Evolutionary conservation across 2,797 vertebrate species (phyloP).

Genomic region (Sebastes matsubarae): DNA sequence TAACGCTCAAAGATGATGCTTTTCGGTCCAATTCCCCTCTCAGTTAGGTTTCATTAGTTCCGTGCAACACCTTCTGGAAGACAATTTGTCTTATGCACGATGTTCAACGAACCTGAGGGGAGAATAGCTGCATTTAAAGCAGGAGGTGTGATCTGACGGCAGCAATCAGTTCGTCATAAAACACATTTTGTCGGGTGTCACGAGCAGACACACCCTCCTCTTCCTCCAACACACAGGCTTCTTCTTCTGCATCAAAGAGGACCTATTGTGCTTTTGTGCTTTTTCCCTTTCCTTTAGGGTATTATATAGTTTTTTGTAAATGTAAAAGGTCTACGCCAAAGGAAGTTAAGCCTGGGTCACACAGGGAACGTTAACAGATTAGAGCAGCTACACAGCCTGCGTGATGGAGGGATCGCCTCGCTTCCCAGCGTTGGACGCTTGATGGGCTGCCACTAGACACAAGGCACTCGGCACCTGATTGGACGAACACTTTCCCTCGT

Average conservation of each 20-base stretch:
- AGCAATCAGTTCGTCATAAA: constrained; percentile 24
- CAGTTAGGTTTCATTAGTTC: constrained; percentile 58
- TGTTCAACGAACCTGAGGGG: constrained; percentile 17
- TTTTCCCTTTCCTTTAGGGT: too few species aligned
- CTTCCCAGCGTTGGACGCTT: too few species aligned
- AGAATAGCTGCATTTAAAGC: constrained; percentile 29
- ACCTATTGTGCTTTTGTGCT: background rate
- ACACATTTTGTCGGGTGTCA: background rate
- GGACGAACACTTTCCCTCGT: too few species aligned
- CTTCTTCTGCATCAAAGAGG: background rate
- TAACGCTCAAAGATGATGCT: constrained; percentile 31
- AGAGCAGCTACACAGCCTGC: too few species aligned
- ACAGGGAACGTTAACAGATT: too few species aligned
- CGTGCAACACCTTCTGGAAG: constrained; percentile 19
- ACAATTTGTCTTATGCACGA: constrained; percentile 36
- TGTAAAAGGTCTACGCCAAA: too few species aligned
- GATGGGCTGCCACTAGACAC: too few species aligned
- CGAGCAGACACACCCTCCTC: background rate
- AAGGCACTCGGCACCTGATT: too few species aligned
- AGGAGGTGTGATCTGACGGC: constrained; percentile 1
- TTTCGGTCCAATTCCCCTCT: constrained; percentile 44
- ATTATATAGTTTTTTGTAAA: too few species aligned
- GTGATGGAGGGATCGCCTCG: too few species aligned
- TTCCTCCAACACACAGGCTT: background rate
- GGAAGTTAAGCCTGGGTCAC: too few species aligned